Conservation (phyloP, 1,140 invertebrate genomes). For the Cydia pomonella region DNA sequence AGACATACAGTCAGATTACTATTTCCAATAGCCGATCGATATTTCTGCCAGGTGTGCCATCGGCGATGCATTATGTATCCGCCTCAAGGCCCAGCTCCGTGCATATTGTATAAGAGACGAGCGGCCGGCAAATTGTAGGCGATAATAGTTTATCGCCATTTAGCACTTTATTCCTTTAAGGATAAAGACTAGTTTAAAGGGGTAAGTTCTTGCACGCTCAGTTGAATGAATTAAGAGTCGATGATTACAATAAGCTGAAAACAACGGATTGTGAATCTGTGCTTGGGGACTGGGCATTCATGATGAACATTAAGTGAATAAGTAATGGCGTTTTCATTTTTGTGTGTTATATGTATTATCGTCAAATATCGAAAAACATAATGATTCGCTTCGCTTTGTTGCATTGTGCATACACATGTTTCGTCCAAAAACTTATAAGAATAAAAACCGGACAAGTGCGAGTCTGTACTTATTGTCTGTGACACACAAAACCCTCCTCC, state of each 20-base stretch:
- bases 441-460: too few relatives aligned
- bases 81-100: conserved; percentile 9
- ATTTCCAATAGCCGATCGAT: conserved; percentile 13
- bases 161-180: neutral
- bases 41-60: conserved; percentile 44
- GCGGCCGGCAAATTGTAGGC: conserved; percentile 22
- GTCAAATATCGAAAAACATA: too few relatives aligned
- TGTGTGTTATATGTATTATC: neutral
- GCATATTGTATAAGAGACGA: conserved; percentile 35
- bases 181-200: neutral
- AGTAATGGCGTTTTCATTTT: neutral
- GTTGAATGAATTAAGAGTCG: neutral
- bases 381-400: too few relatives aligned
- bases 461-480: too few relatives aligned
- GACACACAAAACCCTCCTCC: too few relatives aligned
- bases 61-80: conserved; percentile 44
- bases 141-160: neutral
- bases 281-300: neutral
- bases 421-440: too few relatives aligned
- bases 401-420: too few relatives aligned
- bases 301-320: neutral
- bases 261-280: conserved; percentile 7
- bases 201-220: neutral
- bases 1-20: conserved; percentile 13
- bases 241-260: conserved; percentile 20